A percentile compares a stretch with the other conserved stretches of the same genome.
Conservation (phyloP, 30 jellyfish, hydroid and myxozoan species). For the Morbakka virulenta region DNA sequence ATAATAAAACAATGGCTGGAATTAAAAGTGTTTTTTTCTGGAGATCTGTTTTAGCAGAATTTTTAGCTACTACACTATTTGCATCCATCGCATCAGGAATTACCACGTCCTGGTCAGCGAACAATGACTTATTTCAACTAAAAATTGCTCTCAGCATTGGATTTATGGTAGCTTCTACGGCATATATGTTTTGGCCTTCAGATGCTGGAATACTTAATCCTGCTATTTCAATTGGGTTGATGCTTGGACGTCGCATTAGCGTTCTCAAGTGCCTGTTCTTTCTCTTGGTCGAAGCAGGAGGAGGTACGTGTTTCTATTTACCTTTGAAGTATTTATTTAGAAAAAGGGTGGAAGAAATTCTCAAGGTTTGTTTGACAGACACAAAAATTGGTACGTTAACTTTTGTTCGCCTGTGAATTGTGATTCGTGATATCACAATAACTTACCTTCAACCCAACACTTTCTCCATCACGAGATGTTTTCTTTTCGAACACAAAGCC, state of each 20-base stretch:
- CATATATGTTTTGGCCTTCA: conserved; percentile 39
- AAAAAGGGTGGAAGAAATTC: too few relatives aligned
- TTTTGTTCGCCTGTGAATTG: too few relatives aligned
- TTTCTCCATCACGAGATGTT: too few relatives aligned
- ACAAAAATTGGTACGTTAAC: too few relatives aligned
- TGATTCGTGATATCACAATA: too few relatives aligned
- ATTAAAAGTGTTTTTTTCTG: conserved; percentile 36
- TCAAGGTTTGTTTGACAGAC: too few relatives aligned
- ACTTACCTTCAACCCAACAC: too few relatives aligned
- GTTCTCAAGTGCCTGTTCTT: conserved; percentile 18
- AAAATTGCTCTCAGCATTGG: conserved; percentile 55
- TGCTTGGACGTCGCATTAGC: conserved; percentile 33
- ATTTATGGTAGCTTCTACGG: conserved; percentile 37
- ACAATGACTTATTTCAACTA: conserved; percentile 20
- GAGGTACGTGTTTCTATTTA: conserved; percentile 31
- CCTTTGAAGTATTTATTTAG: too few relatives aligned
- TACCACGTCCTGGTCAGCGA: conserved; percentile 2
- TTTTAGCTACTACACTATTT: conserved; percentile 44
- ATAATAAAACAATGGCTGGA: conserved; percentile 10
- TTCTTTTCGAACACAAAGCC: too few relatives aligned
- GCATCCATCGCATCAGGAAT: conserved; percentile 24
- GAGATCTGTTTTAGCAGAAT: conserved; percentile 75
- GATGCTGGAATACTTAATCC: conserved; percentile 74
- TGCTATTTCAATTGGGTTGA: conserved; percentile 48
- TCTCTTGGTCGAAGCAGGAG: conserved; percentile 52